Base-by-base conservation (phyloP, 2,113 vertebrate species). In the Podocnemis expansa region DNA sequence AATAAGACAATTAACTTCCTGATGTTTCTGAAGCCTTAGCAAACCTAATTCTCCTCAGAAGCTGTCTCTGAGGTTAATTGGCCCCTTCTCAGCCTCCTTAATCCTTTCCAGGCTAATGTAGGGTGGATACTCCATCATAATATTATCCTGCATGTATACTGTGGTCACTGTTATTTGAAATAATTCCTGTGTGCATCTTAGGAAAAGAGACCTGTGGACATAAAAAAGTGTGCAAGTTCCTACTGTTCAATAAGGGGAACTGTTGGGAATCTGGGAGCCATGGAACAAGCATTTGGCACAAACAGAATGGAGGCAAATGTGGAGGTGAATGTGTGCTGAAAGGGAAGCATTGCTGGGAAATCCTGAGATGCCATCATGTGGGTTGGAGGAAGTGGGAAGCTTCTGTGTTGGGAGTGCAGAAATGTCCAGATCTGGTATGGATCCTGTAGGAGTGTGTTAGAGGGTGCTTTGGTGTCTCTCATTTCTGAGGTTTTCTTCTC, bases 331-430 rank as follows among this genome's bases (percentile, higher is more conserved):
- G 2, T 75, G 73, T 55, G n/a, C 45, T 84, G 55, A 93, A 91
- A 88, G 45, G 31, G 78, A 94, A 94, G 56, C 92, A 91, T 95
- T 82, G 84, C 82, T 90, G 78, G 90, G 88, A 95, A 90, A 91
- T 91, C 22, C 89, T 41, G 58, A 58, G 58, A 70, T 70, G 47
- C 55, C 17, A 43, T 41, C 27, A 51, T 3, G 9, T 84, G 67
- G 70, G 31, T 14, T 94, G 70, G 88, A 91, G 54, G 79, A 63
- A 29, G 70, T 60, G 29, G 79, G 34, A 82, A 93, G 60, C 17
- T 89, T 34, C 4, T 41, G 2, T 29, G 21, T 45, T 7, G 56
- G 24, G 24, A 83, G 3, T 76, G 43, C 51, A 70, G 70, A 85
- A 93, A 63, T 84, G 41, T 14, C 84, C 87, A 52, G 38, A 54